Base-by-base conservation (phyloP, 2,113 vertebrate species). In the Eudyptes chrysolophus region DNA sequence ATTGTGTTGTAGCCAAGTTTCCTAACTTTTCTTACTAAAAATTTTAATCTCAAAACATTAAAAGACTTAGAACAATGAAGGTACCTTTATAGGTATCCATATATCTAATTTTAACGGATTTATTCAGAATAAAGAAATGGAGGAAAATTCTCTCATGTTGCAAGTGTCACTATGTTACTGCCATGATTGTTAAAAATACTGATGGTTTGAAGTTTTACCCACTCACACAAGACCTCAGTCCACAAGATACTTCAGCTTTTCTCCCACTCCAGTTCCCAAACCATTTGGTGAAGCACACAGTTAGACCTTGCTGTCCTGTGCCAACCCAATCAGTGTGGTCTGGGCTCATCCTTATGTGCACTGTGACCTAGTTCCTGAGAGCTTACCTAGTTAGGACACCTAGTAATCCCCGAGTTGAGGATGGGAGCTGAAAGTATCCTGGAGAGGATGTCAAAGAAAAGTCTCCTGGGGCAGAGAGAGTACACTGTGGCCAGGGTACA, bases 401-500 rank as follows among this genome's bases (percentile, higher is more conserved):
- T 51, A 3, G 14, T 68, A 92, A 89, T 92, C 42, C 61, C n/a
- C 7, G 15, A 16, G 21, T 18, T 65, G 58, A 93, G 30, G 38
- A 11, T 84, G 60, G 25, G 34, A 81, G 30, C 34, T 91, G 58
- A 68, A 86, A 42, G 38, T 36, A 16, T 29, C 52, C 57, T 68
- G 48, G 38, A 83, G 42, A 80, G 7, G 51, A 90, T 44, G 20
- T 86, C 32, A 76, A 62, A 76, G n/a, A 16, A 36, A 54, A 38
- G 12, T 61, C 42, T 89, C 34, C 36, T 66, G 26, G 18, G 46
- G 34, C 46, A 74, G 55, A 36, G 36, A 38, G 21, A 26, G 22
- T 36, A 57, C 1, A 1, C 52, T 32, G 32, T 42, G 71, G 14
- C 2, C 0, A 0, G 20, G 44, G 42, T 48, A 69, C 20, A 89